Base-by-base conservation (phyloP, 2,113 vertebrate species). In the Psittacula cyanocephala region DNA sequence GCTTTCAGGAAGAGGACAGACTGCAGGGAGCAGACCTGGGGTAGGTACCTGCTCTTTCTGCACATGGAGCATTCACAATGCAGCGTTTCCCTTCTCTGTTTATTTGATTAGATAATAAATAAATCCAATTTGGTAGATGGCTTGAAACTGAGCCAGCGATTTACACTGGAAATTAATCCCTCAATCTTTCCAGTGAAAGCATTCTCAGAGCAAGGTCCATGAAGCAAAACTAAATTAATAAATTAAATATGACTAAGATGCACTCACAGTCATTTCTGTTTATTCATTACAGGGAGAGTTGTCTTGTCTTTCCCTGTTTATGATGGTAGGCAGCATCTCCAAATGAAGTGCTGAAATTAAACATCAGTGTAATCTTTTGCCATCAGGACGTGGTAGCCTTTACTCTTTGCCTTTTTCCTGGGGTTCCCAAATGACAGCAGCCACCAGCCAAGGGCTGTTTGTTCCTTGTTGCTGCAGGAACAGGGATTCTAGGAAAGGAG, bases 201-300 rank as follows among this genome's bases (percentile, higher is more conserved):
- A 33, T 53, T 94, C 93, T 78, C 74, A 71, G 72, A 92, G 84
- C 91, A 93, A 89, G 91, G 86, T 41, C 92, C 72, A n/a, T 78
- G 91, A 95, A 96, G 95, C 91, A 94, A 93, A 95, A 89, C 89
- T 97, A 92, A 91, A 95, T 50, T 77, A 86, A 92, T 97, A 84
- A 95, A 95, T 97, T 96, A 94, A 93, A 93, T 91, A 94, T 95
- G 95, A 93, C 94, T 92, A 82, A 93, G 82, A 96, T 84, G 94
- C 68, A 92, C 86, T 93, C 78, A 25, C 62, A 95, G 74, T 27
- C 75, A 62, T 44, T 95, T 77, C 86, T 91, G 88, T 96, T 95
- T 97, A 96, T 95, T 97, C 95, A 97, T 96, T 93, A 92, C 92
- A 93, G 95, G 89, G 86, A 91, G 18, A 65, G 86, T 86, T 91